Conservation (phyloP, 2,888 invertebrate species). For the Acrobasis repandana region DNA sequence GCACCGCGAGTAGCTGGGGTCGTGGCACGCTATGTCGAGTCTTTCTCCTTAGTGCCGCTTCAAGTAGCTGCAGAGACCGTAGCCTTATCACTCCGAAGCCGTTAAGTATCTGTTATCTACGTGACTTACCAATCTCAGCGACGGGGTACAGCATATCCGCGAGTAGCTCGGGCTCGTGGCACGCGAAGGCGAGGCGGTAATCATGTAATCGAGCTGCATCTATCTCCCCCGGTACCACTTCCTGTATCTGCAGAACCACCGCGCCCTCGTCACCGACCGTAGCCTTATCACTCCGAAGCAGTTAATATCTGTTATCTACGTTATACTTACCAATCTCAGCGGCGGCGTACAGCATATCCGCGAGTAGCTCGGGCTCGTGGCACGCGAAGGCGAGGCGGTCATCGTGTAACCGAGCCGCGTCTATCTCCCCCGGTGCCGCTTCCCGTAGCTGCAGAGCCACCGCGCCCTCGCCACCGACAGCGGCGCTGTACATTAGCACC, state of each 20-base stretch:
- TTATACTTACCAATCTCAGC: slow-evolving; percentile 74
- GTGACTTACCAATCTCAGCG: slow-evolving; percentile 74
- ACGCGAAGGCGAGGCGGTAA: slow-evolving; percentile 87
- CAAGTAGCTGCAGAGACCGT: too few relatives aligned
- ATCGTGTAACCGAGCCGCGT: slow-evolving; percentile 73
- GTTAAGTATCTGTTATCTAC: too few relatives aligned
- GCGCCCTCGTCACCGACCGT: slow-evolving; percentile 84
- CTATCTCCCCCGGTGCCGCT: slow-evolving; percentile 77
- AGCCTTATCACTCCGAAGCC: too few relatives aligned
- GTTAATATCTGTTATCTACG: background rate
- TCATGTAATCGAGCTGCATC: slow-evolving; percentile 76
- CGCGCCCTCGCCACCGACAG: slow-evolving; percentile 83
- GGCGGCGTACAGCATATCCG: slow-evolving; percentile 87
- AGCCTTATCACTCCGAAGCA: slow-evolving; percentile 79
- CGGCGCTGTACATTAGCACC: slow-evolving; percentile 87
- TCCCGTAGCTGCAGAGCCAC: slow-evolving; percentile 85
- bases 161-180: slow-evolving; percentile 89
- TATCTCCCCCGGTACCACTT: slow-evolving; percentile 78
- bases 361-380: slow-evolving; percentile 89
- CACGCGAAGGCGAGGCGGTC: slow-evolving; percentile 88
- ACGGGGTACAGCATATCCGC: slow-evolving; percentile 88
- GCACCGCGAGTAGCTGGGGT: too few relatives aligned
- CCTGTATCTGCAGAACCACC: slow-evolving; percentile 85
- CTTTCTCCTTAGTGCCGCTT: too few relatives aligned
- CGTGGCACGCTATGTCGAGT: too few relatives aligned